A percentile compares a stretch with the other conserved stretches of the same genome.
phyloP scores from a whole-genome alignment of 2,888 invertebrate genomes.

The Deilephila porcellus region DNA sequence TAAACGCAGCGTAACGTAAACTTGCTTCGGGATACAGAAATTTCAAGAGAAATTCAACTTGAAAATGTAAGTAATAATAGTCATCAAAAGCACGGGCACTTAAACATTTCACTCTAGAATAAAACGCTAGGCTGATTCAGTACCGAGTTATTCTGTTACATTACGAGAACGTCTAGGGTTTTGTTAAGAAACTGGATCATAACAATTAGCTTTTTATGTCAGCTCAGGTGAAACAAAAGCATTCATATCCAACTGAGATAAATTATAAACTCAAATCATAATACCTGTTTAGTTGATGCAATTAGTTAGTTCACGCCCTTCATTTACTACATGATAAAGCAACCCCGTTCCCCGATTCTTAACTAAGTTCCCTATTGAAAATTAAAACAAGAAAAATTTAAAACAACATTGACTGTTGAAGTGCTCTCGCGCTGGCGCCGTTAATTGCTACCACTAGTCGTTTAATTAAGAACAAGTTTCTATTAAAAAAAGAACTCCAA shows the following conservation, averaged over 20 bases:
- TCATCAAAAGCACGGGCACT: conserved; percentile 5
- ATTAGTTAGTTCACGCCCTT: too few relatives aligned
- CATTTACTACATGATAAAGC: too few relatives aligned
- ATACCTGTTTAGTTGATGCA: neutral
- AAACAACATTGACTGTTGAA: conserved; percentile 37
- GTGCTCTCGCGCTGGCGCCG: conserved; percentile 34
- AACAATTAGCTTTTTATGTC: neutral
- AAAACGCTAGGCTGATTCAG: neutral
- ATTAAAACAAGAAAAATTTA: conserved; percentile 31
- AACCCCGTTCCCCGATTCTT: neutral
- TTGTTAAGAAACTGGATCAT: neutral
- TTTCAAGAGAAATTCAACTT: conserved; percentile 35
- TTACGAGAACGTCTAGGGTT: neutral
- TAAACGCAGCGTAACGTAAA: conserved; percentile 39
- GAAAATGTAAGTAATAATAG: conserved; percentile 27
- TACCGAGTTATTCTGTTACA: neutral
- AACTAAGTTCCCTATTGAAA: conserved; percentile 11
- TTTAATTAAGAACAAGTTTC: conserved; percentile 39
- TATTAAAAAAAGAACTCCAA: conserved; percentile 1
- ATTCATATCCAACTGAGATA: neutral
- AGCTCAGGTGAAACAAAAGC: neutral
- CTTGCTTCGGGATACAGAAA: conserved; percentile 42
- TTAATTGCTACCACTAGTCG: conserved; percentile 40
- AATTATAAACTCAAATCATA: neutral
- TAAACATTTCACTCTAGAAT: neutral